Evolutionary conservation across 2,113 vertebrate species (phyloP).

Genomic region (Coptodon bakossiorum): DNA sequence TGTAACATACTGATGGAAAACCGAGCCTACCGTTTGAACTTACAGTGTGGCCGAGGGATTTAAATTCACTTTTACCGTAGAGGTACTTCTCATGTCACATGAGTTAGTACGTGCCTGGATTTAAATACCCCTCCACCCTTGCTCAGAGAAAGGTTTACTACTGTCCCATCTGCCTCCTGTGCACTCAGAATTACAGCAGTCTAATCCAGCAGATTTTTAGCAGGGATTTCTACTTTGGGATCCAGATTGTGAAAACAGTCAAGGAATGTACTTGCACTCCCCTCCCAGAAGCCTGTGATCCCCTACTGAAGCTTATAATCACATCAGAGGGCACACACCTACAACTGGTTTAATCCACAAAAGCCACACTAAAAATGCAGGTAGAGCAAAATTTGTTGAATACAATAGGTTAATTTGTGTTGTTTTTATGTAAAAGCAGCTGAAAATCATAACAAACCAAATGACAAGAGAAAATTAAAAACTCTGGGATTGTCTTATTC

Average conservation of each 20-base stretch:
- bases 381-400: neutral
- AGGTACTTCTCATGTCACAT: conserved; percentile 26
- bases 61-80: conserved; percentile 2
- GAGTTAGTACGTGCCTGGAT: conserved; percentile 19
- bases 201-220: conserved; percentile 53
- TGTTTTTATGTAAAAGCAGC: neutral
- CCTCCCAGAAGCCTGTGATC: neutral
- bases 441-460: neutral
- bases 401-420: neutral
- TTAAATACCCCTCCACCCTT: conserved; percentile 6
- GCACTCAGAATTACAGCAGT: conserved; percentile 41
- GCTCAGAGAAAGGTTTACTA: conserved; percentile 51
- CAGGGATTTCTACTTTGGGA: conserved; percentile 47
- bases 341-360: neutral
- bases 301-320: neutral
- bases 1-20: neutral
- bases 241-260: neutral
- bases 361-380: neutral
- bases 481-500: neutral
- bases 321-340: neutral
- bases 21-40: conserved; percentile 9
- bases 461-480: neutral
- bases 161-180: conserved; percentile 56
- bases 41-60: neutral
- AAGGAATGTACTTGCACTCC: conserved; percentile 12